Conservation (phyloP, 2,888 invertebrate genomes). For the Anarsia innoxiella region DNA sequence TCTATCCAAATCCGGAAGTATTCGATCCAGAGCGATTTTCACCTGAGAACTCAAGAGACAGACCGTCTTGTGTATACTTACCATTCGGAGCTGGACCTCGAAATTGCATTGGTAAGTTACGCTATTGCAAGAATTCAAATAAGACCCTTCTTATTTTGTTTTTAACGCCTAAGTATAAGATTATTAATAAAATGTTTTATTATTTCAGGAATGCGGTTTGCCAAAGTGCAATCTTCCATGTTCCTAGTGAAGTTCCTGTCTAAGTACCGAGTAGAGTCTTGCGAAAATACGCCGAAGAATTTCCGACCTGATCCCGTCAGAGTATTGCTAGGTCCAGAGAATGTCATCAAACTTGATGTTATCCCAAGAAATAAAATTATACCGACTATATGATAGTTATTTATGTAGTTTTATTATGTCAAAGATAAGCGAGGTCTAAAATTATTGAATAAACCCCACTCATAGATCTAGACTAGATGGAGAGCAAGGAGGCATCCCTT, state of each 20-base stretch:
- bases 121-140: no score
- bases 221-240: constrained; percentile 31
- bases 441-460: no score
- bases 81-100: constrained; percentile 75
- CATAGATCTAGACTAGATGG: no score
- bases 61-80: constrained; percentile 39
- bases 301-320: neutral
- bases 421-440: no score
- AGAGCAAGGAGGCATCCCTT: no score
- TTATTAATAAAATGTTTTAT: constrained; percentile 19
- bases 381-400: no score
- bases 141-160: no score
- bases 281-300: constrained; percentile 22
- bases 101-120: constrained; percentile 69
- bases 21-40: constrained; percentile 75
- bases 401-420: no score
- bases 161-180: constrained; percentile 23
- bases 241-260: constrained; percentile 32
- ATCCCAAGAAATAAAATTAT: no score
- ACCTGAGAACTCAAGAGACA: constrained; percentile 66
- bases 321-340: neutral
- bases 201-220: constrained; percentile 40
- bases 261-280: constrained; percentile 29
- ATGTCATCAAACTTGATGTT: neutral
- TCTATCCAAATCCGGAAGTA: constrained; percentile 65